Evolutionary conservation across 1,140 invertebrate species (phyloP).

Genomic region (Harpegnathos saltator): DNA sequence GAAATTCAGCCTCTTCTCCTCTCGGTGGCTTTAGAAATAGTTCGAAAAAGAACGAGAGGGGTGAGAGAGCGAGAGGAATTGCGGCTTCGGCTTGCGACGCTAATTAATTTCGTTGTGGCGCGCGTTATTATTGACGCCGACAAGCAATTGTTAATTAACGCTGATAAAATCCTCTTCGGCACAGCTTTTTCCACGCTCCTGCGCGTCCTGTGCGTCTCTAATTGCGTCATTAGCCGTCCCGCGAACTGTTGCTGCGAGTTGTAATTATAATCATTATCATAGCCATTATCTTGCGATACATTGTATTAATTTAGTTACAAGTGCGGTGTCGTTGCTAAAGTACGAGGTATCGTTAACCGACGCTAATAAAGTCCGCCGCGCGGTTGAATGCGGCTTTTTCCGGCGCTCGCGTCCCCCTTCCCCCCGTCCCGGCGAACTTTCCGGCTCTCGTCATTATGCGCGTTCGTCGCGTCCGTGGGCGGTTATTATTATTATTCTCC

Average conservation of each 20-base stretch:
- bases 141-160: conserved; percentile 25
- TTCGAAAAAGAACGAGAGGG: not conserved
- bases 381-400: conserved; percentile 21
- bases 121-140: conserved; percentile 13
- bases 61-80: not conserved
- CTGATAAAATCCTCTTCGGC: conserved; percentile 14
- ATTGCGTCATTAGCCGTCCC: conserved; percentile 46
- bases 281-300: conserved; percentile 27
- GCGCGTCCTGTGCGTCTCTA: not conserved
- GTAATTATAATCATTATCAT: conserved; percentile 35
- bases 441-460: conserved; percentile 8
- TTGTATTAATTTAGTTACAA: conserved; percentile 27
- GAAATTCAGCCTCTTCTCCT: not conserved
- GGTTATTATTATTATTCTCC: conserved; percentile 41
- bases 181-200: conserved; percentile 13
- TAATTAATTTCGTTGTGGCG: conserved; percentile 31
- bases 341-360: conserved; percentile 6
- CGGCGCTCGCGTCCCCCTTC: not conserved
- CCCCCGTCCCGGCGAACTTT: not conserved
- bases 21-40: not conserved
- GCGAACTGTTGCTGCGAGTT: not conserved
- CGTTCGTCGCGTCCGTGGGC: conserved; percentile 12
- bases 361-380: not conserved
- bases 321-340: not conserved
- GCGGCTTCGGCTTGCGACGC: not conserved